Conservation (phyloP, 2,113 vertebrate genomes). For the Pollimyrus isidori region DNA sequence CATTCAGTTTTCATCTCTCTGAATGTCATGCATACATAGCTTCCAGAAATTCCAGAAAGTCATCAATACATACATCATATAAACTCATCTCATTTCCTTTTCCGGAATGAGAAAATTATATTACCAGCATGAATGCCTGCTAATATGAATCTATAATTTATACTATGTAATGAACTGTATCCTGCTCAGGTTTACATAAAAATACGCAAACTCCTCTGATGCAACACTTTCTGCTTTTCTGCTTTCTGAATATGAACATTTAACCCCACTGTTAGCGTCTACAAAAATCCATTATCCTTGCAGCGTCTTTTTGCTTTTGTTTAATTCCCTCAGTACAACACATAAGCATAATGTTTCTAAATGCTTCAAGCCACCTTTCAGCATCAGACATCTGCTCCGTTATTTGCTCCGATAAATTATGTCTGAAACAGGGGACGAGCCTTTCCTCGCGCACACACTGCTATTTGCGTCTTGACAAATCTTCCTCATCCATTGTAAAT, state of each 20-base stretch:
- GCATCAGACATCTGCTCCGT: constrained; percentile 60
- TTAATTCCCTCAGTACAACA: not conserved
- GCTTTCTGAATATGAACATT: not conserved
- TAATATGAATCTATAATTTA: not conserved
- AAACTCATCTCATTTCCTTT: not conserved
- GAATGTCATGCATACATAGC: not conserved
- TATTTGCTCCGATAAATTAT: constrained; percentile 11
- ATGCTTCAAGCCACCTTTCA: constrained; percentile 7
- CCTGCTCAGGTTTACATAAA: not conserved
- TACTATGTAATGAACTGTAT: not conserved
- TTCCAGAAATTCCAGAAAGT: not conserved
- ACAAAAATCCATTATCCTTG: not conserved
- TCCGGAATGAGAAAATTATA: not conserved
- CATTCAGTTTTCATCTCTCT: not conserved
- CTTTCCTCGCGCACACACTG: constrained; percentile 40
- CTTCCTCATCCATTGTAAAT: constrained; percentile 36
- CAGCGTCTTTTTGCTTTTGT: not conserved
- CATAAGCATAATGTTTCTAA: constrained; percentile 1
- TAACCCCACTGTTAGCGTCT: not conserved
- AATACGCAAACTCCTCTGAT: not conserved
- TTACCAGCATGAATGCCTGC: not conserved
- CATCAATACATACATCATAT: not conserved
- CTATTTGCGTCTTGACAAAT: constrained; percentile 65
- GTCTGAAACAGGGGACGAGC: not conserved
- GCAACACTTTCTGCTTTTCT: not conserved